Percentiles rank a stretch among this genome's conserved stretches.
Conservation (phyloP, 2,797 vertebrate species). For the Buceros bicornis region DNA sequence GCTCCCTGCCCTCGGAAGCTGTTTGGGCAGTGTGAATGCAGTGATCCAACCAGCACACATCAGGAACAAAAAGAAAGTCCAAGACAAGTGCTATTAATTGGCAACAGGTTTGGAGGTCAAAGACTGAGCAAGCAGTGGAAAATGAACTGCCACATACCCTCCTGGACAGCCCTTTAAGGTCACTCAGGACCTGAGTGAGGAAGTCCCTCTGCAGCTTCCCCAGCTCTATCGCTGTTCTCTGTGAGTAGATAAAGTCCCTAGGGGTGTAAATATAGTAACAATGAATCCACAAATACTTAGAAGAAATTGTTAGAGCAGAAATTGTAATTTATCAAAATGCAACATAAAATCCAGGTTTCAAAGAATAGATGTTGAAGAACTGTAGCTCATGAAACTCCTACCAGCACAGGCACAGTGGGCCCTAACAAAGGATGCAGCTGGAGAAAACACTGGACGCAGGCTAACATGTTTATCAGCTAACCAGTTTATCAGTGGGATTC, state of each 20-base stretch:
- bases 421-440: background rate
- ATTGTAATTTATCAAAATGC: background rate
- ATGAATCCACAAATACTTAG: background rate
- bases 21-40: background rate
- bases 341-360: background rate
- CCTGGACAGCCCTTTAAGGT: background rate
- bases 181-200: background rate
- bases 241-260: rapidly evolving
- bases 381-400: background rate
- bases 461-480: background rate
- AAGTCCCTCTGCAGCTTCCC: background rate
- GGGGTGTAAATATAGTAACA: background rate
- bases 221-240: background rate
- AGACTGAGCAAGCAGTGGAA: background rate
- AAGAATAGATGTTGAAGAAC: background rate
- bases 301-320: background rate
- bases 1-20: background rate
- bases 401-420: background rate
- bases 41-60: background rate
- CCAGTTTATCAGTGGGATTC: background rate
- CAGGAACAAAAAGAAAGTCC: background rate
- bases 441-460: background rate
- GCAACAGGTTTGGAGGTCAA: background rate
- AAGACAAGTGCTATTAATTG: background rate
- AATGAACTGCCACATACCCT: background rate